Conservation (phyloP, 2,797 vertebrate genomes). For the Sardinella longiceps region DNA sequence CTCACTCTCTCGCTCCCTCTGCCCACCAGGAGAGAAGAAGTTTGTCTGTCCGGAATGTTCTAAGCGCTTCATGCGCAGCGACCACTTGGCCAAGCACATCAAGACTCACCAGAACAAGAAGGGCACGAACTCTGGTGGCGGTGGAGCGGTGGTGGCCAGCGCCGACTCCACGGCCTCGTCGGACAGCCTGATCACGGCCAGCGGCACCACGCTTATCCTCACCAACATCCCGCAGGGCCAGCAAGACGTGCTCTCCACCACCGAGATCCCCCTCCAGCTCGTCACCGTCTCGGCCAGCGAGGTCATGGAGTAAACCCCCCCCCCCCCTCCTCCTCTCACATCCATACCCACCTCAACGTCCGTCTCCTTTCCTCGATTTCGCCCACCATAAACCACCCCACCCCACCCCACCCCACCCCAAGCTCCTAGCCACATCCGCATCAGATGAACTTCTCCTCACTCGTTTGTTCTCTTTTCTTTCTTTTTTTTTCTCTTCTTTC, state of each 20-base stretch:
- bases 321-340: constrained; percentile 37
- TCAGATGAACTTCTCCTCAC: neutral
- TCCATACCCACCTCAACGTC: constrained; percentile 44
- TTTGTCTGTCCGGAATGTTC: constrained; percentile 99
- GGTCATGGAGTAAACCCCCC: constrained; percentile 88
- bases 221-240: constrained; percentile 99
- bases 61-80: constrained; percentile 99
- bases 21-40: constrained; percentile 94
- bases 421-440: neutral
- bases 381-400: neutral
- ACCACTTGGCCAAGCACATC: constrained; percentile 99
- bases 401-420: neutral
- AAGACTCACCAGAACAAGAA: constrained; percentile 99
- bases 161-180: constrained; percentile 86
- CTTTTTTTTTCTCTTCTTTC: constrained; percentile 86
- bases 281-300: constrained; percentile 96
- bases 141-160: constrained; percentile 87
- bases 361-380: no score
- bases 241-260: constrained; percentile 93
- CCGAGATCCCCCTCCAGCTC: constrained; percentile 97
- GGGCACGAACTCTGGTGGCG: constrained; percentile 83
- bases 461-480: constrained; percentile 60
- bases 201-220: constrained; percentile 98
- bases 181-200: constrained; percentile 95
- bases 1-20: neutral